A percentile compares a stretch with the other conserved stretches of the same genome.
phyloP scores from a whole-genome alignment of 2,113 vertebrate species.

The Setophaga petechia region DNA sequence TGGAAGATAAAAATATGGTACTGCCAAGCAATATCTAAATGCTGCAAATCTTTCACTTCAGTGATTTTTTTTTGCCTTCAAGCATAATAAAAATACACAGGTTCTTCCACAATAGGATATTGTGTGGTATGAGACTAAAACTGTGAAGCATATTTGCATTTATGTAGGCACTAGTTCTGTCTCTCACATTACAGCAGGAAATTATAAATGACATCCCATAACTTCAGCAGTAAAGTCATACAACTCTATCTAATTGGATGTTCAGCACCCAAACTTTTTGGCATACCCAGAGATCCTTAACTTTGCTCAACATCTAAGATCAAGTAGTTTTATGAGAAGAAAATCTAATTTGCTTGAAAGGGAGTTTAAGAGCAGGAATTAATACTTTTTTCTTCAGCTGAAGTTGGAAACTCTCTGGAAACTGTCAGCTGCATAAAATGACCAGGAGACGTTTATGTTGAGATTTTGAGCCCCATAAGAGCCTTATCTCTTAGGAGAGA shows the following conservation, averaged over 20 bases:
- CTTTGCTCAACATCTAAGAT: background rate
- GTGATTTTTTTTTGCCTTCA: background rate
- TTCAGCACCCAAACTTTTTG: background rate
- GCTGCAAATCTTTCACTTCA: background rate
- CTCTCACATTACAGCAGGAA: background rate
- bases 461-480: background rate
- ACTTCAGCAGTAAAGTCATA: background rate
- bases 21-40: background rate
- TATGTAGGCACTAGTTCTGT: background rate
- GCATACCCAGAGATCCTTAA: background rate
- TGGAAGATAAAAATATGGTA: background rate
- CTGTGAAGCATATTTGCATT: background rate
- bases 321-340: background rate
- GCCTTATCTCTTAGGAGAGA: background rate
- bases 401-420: background rate
- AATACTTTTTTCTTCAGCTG: background rate
- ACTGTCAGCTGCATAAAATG: background rate
- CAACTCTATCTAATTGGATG: background rate
- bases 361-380: background rate
- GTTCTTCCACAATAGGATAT: background rate
- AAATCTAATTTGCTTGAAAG: background rate
- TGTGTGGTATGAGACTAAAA: background rate
- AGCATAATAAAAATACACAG: background rate
- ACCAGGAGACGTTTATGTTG: background rate
- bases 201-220: background rate